Percentiles rank a stretch among this genome's conserved stretches.
Conservation (phyloP, 2,113 vertebrate genomes). For the Aptenodytes forsteri region DNA sequence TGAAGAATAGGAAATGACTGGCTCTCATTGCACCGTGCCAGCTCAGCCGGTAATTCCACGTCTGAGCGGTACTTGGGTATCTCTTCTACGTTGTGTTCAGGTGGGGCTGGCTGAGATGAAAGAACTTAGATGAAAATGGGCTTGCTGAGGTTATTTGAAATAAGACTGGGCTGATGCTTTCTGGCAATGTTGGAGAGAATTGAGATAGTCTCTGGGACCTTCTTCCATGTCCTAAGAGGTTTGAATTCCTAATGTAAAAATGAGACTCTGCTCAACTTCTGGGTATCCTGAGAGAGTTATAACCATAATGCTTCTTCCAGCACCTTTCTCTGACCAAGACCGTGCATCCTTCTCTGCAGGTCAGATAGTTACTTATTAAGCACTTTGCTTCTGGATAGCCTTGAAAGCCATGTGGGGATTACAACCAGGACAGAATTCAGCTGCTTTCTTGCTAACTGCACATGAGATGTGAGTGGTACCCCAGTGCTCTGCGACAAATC, state of each 20-base stretch:
- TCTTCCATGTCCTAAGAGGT: background rate
- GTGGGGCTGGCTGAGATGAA: background rate
- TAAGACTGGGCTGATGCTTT: background rate
- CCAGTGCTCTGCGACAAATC: background rate
- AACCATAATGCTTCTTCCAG: background rate
- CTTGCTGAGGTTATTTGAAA: background rate
- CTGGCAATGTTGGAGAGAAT: background rate
- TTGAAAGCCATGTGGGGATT: background rate
- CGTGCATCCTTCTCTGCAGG: background rate
- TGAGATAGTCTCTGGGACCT: background rate
- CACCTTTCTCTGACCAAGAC: background rate
- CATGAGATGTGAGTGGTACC: background rate
- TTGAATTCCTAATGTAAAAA: background rate
- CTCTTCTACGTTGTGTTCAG: background rate
- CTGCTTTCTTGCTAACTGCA: background rate
- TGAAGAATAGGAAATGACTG: background rate
- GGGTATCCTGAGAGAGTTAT: background rate
- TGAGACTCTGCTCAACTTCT: background rate
- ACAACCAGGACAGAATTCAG: background rate
- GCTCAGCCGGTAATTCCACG: background rate
- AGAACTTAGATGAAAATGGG: background rate
- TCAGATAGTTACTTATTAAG: background rate
- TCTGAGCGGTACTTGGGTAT: background rate
- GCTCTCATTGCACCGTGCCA: background rate
- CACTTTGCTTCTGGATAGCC: background rate